Base-by-base conservation (phyloP, 1,140 invertebrate species). In the Bombus confusus region DNA sequence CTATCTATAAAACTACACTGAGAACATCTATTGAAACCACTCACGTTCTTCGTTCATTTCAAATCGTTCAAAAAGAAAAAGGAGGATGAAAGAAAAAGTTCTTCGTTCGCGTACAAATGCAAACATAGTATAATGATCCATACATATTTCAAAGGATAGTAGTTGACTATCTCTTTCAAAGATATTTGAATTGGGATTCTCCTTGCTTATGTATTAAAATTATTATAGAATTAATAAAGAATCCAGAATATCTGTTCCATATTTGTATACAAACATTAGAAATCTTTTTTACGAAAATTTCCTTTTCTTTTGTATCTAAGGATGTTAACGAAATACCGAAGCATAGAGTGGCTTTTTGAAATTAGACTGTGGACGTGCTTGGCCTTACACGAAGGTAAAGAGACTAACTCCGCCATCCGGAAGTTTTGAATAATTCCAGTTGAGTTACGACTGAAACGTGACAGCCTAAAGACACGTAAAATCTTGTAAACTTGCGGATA, bases 1-100 rank as follows among this genome's bases (percentile, higher is more conserved):
- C 34, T 18, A 28, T 34, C 25, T 13, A 83, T n/a, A n/a, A 82
- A 74, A 82, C 43, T 25, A 43, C 71, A 37, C 59, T 74, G 15
- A 34, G 25, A 28, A 18, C n/a, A 18, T 72, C 12, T 13, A 73
- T 73, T 73, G n/a, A 43, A 43, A 31, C n/a, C 3, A 15, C 8
- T 73, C 15, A 0, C 15, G 18, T 41, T 41, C 13, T 41, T 41
- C 10, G 71, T 41, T 41, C 25, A 9, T 25, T n/a, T 6, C 6
- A n/a, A 41, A n/a, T 41, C 12, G 13, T 41, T 52, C 18, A 8
- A 52, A 52, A 52, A 22, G 18, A 1, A 22, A 22, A 18, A 22
- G 18, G 18, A 52, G 47, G 18, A 15, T 69, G 25, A 37, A 25
- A 69, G 10, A 69, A 25, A 28, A 3, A 39, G 18, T 69, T 69